Base-by-base conservation (phyloP, 35 echinoderm and acorn worm genomes). In the Ophiothrix spiculata region DNA sequence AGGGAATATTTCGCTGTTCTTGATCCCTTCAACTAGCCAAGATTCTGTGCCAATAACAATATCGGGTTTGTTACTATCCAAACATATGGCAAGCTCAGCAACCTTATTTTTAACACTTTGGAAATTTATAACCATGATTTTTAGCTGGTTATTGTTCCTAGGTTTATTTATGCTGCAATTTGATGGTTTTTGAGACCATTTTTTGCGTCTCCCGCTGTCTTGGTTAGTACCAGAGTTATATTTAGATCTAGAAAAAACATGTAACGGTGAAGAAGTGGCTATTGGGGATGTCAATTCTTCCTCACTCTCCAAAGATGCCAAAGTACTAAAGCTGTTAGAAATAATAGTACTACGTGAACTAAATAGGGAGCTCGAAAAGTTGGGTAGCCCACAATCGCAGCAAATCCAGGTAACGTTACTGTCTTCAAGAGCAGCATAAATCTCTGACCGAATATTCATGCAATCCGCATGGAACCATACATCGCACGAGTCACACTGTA, bases 21-120 rank as follows among this genome's bases (percentile, higher is more conserved):
- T 33, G 12, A 37, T 0, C 36, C 39, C 8, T 34, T 32, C 34
- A 16, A 14, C 36, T 79, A 37, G 13, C 34, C 77, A 35, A 25
- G 77, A 37, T 45, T 83, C 80, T 19, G 80, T 83, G 37, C 80
- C 40, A 16, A 77, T 21, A 23, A 83, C 56, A 42, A 83, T 83
- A 32, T 0, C n/a, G n/a, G 80, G 39, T 38, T 56, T 29, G 4
- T 37, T 31, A 6, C 38, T 37, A n/a, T 79, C 37, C 36, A 79
- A 37, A 33, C 36, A 37, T 23, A 37, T 79, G 8, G 8, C 77
- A 56, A 83, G 10, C n/a, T n/a, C n/a, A n/a, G n/a, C n/a, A n/a
- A n/a, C n/a, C n/a, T n/a, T n/a, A n/a, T n/a, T n/a, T n/a, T n/a
- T n/a, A n/a, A n/a, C n/a, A n/a, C n/a, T n/a, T n/a, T n/a, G n/a